These are phyloP conservation scores for Euphydryas editha DNA, from an alignment of 2,888 invertebrate species.

Conservation along the genomic window DNA sequence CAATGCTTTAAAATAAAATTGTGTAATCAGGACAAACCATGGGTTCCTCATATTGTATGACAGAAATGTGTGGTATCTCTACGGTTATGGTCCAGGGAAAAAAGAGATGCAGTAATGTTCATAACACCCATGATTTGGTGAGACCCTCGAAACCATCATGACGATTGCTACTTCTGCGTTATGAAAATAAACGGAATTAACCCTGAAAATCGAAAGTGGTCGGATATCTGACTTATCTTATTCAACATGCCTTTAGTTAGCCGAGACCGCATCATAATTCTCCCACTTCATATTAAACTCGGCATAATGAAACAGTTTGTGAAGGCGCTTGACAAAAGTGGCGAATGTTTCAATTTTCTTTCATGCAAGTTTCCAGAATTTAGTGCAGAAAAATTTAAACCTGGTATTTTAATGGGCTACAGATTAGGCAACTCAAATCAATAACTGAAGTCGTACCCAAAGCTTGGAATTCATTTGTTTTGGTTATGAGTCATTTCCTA, in stretches of 20 bases:
- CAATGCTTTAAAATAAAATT: constrained; percentile 32
- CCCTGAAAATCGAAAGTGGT: too few relatives aligned
- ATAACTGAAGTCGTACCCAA: background rate
- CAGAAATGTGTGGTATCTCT: constrained; percentile 22
- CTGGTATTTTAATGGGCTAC: background rate
- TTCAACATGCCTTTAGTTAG: too few relatives aligned
- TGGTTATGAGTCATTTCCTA: background rate
- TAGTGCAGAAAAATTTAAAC: background rate
- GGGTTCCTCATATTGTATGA: constrained; percentile 25
- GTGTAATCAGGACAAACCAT: constrained; percentile 23
- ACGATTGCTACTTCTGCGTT: too few relatives aligned
- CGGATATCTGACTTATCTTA: too few relatives aligned
- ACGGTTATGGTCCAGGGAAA: too few relatives aligned
- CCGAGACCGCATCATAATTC: background rate
- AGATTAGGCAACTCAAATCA: constrained; percentile 3
- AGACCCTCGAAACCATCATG: too few relatives aligned
- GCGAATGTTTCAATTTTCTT: background rate
- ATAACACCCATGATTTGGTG: too few relatives aligned
- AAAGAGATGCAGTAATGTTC: too few relatives aligned
- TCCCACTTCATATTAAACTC: background rate
- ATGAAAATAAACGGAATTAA: too few relatives aligned
- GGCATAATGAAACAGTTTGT: background rate
- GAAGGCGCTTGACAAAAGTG: background rate
- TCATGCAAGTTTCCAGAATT: background rate
- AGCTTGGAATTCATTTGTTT: background rate